These are phyloP conservation scores for Dendroctonus ponderosae DNA, from an alignment of 1,140 invertebrate species.

Conservation along the genomic window DNA sequence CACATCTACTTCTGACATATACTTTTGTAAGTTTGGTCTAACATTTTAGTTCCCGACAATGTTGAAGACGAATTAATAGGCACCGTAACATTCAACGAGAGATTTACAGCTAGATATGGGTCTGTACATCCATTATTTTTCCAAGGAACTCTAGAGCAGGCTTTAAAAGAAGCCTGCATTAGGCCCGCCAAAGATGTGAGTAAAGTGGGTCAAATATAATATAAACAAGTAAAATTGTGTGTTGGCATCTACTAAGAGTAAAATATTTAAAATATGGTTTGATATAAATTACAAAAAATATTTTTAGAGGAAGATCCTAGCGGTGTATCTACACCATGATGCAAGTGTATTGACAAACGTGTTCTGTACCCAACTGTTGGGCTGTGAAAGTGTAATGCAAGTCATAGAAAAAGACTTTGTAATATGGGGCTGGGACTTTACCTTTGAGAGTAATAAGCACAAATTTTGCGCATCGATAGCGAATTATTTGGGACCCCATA, in stretches of 20 bases:
- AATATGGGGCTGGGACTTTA: conserved; percentile 94
- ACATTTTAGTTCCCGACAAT: conserved; percentile 76
- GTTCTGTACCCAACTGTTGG: conserved; percentile 91
- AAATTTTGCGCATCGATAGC: conserved; percentile 69
- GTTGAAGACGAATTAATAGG: conserved; percentile 83
- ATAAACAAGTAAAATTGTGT: no score
- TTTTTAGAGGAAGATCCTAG: conserved; percentile 85
- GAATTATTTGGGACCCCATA: conserved; percentile 64
- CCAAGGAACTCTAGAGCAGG: conserved; percentile 85
- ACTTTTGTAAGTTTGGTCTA: not conserved
- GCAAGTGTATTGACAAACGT: conserved; percentile 90
- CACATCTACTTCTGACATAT: no score
- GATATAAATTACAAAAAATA: conserved; percentile 17
- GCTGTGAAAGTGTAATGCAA: conserved; percentile 84
- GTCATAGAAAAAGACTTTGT: conserved; percentile 85
- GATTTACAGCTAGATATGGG: conserved; percentile 81
- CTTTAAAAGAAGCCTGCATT: conserved; percentile 81
- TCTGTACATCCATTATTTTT: conserved; percentile 85
- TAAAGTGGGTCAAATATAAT: conserved; percentile 16
- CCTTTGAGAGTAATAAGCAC: conserved; percentile 76
- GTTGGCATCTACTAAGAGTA: no score
- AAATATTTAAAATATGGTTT: not conserved
- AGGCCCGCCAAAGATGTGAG: conserved; percentile 85
- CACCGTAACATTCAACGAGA: conserved; percentile 80
- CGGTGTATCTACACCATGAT: conserved; percentile 93